These are phyloP conservation scores for Abscondita cerata DNA, from an alignment of 2,888 invertebrate species.

Conservation along the genomic window DNA sequence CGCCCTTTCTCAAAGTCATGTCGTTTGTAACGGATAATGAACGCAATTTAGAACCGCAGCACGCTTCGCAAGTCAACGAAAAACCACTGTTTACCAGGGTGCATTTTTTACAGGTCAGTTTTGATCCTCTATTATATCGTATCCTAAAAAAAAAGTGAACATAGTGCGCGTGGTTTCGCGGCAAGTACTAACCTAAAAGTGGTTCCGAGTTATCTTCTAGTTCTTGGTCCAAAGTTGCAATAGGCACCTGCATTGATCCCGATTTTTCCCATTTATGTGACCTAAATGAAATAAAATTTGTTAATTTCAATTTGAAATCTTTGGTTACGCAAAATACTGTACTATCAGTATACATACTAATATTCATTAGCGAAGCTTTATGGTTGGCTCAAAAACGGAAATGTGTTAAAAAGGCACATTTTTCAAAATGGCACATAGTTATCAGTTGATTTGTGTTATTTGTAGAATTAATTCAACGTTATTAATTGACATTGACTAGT, in stretches of 20 bases:
- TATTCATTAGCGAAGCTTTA: too few relatives aligned
- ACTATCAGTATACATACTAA: too few relatives aligned
- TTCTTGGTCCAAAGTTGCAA: slow-evolving; percentile 72
- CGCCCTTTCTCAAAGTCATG: slow-evolving; percentile 73
- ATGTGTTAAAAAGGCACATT: too few relatives aligned
- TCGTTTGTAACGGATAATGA: slow-evolving; percentile 70
- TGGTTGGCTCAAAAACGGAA: too few relatives aligned
- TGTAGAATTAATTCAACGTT: too few relatives aligned
- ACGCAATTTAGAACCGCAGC: slow-evolving; percentile 82
- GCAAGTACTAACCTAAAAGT: slow-evolving; percentile 61
- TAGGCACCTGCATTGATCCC: slow-evolving; percentile 61
- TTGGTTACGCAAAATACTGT: too few relatives aligned
- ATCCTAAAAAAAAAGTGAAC: slow-evolving; percentile 5
- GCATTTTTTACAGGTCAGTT: slow-evolving; percentile 87
- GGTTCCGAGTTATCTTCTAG: slow-evolving; percentile 74
- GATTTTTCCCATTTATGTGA: slow-evolving; percentile 53
- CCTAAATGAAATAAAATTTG: slow-evolving; percentile 44
- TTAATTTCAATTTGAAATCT: too few relatives aligned
- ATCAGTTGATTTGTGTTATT: too few relatives aligned
- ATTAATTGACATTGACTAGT: too few relatives aligned
- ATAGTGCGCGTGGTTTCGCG: neutral
- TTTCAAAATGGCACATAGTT: too few relatives aligned
- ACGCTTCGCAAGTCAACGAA: slow-evolving; percentile 81
- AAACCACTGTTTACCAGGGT: slow-evolving; percentile 80
- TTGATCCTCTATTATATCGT: slow-evolving; percentile 50